A percentile compares a stretch with the other conserved stretches of the same genome.
phyloP scores from a whole-genome alignment of 2,797 vertebrate species.

The Pangasius djambal region DNA sequence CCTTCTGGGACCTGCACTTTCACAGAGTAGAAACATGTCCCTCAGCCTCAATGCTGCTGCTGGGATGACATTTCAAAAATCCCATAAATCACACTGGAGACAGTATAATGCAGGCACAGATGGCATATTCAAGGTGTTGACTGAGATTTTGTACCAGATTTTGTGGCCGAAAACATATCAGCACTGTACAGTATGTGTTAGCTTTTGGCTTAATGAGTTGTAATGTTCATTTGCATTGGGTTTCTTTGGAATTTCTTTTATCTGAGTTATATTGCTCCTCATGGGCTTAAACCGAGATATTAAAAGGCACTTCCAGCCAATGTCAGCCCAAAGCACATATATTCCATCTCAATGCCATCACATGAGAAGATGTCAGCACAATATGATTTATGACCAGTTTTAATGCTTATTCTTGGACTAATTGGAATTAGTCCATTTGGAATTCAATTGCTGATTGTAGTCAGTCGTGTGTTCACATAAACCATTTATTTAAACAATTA shows the following conservation, averaged over 20 bases:
- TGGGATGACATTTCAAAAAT: conserved; percentile 50
- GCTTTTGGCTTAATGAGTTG: not conserved
- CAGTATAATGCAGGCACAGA: conserved; percentile 18
- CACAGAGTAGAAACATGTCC: conserved; percentile 42
- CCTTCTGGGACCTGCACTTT: conserved; percentile 40
- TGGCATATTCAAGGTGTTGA: conserved; percentile 4
- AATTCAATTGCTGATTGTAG: not conserved
- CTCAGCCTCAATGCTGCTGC: conserved; percentile 39
- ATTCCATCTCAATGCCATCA: not conserved
- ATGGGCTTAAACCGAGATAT: not conserved
- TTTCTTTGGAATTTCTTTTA: not conserved
- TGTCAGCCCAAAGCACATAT: not conserved
- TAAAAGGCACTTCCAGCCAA: not conserved
- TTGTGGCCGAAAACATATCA: not conserved
- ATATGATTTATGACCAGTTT: not conserved
- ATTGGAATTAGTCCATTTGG: not conserved
- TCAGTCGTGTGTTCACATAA: too few species aligned
- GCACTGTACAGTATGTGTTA: not conserved
- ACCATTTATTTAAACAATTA: not conserved
- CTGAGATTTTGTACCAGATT: not conserved
- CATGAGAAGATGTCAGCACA: not conserved
- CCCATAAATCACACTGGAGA: conserved; percentile 21
- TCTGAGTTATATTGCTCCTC: not conserved
- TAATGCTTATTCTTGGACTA: not conserved
- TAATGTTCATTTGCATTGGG: not conserved